Evolutionary conservation across 2,797 vertebrate species (phyloP).

Genomic region (Amblyopsis hoosieri): DNA sequence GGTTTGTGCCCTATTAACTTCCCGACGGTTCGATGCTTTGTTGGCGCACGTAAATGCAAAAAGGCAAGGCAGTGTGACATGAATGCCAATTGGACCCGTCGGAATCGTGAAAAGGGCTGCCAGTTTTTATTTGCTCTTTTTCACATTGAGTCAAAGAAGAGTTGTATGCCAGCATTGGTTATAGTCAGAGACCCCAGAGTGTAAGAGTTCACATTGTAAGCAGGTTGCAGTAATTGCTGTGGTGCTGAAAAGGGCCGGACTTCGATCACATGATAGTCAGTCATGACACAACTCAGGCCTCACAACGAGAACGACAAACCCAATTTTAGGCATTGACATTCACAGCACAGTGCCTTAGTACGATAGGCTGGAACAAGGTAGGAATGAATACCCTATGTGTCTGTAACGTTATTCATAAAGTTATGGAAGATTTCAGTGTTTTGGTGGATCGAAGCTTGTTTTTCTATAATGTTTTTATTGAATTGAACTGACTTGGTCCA

Average conservation of each 20-base stretch:
- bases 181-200: conserved; percentile 62
- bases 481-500: conserved; percentile 19
- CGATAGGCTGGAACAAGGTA: too few relatives aligned
- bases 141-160: conserved; percentile 46
- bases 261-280: conserved; percentile 81
- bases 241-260: conserved; percentile 73
- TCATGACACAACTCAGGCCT: conserved; percentile 28
- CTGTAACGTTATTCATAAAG: too few relatives aligned
- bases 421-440: too few relatives aligned
- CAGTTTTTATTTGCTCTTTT: conserved; percentile 61
- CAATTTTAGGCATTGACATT: too few relatives aligned
- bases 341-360: too few relatives aligned
- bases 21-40: conserved; percentile 48
- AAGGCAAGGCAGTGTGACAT: conserved; percentile 43
- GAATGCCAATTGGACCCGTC: conserved; percentile 76
- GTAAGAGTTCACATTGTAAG: conserved; percentile 72
- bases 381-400: too few relatives aligned
- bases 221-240: conserved; percentile 71
- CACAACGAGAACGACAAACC: not conserved
- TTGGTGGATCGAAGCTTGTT: not conserved
- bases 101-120: conserved; percentile 62
- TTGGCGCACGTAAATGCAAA: conserved; percentile 57
- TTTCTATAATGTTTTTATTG: conserved; percentile 35
- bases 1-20: conserved; percentile 50
- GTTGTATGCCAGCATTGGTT: conserved; percentile 52